Evolutionary conservation across 2,113 vertebrate species (phyloP), one percentile per base, ranked within the genome.

Genomic region (Aythya baeri): DNA sequence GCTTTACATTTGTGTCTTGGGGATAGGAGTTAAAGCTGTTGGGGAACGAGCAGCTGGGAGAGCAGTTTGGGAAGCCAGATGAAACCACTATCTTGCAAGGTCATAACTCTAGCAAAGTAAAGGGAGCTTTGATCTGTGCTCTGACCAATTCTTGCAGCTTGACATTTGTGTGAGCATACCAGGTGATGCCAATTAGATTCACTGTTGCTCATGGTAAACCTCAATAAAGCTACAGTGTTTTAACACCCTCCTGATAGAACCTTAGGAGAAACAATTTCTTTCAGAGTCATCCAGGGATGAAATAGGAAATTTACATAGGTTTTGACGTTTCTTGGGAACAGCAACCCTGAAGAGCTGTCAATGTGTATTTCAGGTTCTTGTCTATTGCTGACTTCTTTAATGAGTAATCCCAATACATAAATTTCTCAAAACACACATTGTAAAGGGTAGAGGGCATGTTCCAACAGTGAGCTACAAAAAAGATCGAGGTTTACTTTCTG

Each of bases 351-450:
- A 52, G 38, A 67, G 34, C 34, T 13, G 11, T 17, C 81, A 75
- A 6, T 11, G 12, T 17, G 13, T 62, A 13, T 49, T 85, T 91
- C 31, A 58, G 27, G 17, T 67, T 92, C 72, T 78, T 88, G 31
- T 3, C 8, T 76, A 38, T 46, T 83, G 13, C 20, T 77, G 59
- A 3, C 7, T 82, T 89, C 49, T 87, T 89, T 46, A 87, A 11
- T 0, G 9, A 84, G 58, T 36, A 13, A 0, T 76, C 4, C 11
- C 32, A 67, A 5, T 20, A 6, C 16, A 4, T 3, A 36, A 50
- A 1, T 70, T 79, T 29, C 41, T 15, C 31, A 82, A 87, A 85
- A 83, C 34, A 75, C 23, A 81, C 58, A 71, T 6, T 52, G 71
- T 52, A 74, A 49, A 18, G 8, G 68, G 8, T 17, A 83, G 16